Evolutionary conservation across 2,113 vertebrate species (phyloP).

Genomic region (Todiramphus saurophagus): DNA sequence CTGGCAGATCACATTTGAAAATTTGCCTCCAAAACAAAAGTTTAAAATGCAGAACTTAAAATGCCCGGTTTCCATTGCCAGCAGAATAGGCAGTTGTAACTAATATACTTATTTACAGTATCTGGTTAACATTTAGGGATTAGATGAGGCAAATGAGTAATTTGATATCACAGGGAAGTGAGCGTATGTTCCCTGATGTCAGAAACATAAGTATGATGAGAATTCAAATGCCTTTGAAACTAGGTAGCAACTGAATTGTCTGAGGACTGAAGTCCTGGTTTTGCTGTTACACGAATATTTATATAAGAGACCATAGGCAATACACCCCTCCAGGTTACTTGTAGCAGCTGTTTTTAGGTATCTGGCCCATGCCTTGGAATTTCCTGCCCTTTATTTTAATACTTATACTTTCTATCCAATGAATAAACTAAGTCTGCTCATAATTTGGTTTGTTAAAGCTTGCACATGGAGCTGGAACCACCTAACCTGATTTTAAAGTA

Average conservation of each 20-base stretch:
- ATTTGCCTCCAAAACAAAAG: neutral
- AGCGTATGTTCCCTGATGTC: neutral
- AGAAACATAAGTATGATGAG: neutral
- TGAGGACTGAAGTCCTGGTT: neutral
- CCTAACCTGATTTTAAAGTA: neutral
- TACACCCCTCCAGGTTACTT: neutral
- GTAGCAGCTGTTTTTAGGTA: neutral
- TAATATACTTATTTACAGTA: neutral
- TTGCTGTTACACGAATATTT: neutral
- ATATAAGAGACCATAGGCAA: neutral
- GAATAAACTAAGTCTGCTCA: neutral
- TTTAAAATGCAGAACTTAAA: neutral
- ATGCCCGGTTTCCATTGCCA: neutral
- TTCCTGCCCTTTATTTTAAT: neutral
- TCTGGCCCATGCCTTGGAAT: neutral
- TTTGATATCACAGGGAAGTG: neutral
- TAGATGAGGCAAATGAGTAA: neutral
- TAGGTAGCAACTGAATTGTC: neutral
- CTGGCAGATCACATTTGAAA: neutral
- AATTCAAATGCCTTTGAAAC: neutral
- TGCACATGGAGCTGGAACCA: neutral
- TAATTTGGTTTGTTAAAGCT: neutral
- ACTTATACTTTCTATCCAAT: neutral
- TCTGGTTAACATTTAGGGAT: neutral
- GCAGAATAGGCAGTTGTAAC: neutral